A percentile compares a stretch with the other conserved stretches of the same genome.
Conservation (phyloP, 2,113 vertebrate species). For the Odontesthes bonariensis region DNA sequence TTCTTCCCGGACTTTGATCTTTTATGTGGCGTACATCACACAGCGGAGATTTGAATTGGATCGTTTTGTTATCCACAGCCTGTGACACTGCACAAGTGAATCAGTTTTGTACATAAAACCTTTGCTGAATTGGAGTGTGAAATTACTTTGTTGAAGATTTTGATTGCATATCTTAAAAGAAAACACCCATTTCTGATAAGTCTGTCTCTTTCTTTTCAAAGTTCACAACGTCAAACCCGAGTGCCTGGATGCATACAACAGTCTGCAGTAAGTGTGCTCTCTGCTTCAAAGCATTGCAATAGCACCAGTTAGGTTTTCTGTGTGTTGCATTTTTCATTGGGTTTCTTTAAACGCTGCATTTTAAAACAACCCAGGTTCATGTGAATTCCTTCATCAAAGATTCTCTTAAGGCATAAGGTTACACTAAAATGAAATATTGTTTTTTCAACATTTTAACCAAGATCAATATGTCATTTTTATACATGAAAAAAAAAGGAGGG, state of each 20-base stretch:
- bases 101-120: conserved; percentile 55
- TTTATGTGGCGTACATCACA: conserved; percentile 36
- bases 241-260: conserved; percentile 92
- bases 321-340: background rate
- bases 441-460: no score
- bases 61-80: conserved; percentile 52
- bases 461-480: no score
- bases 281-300: conserved; percentile 13
- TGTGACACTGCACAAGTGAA: conserved; percentile 57
- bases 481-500: no score
- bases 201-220: conserved; percentile 64
- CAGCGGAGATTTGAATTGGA: conserved; percentile 67
- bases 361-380: no score
- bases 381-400: no score
- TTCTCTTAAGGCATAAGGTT: no score
- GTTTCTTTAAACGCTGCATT: background rate
- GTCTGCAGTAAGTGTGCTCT: conserved; percentile 87
- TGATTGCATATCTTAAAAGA: conserved; percentile 46
- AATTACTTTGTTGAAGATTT: conserved; percentile 70
- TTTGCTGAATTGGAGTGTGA: conserved; percentile 71
- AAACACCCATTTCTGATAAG: conserved; percentile 25
- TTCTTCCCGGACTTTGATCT: conserved; percentile 64
- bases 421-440: no score
- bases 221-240: conserved; percentile 98
- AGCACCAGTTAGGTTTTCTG: background rate